Evolutionary conservation across 2,888 invertebrate species (phyloP).

Genomic region (Vanessa cardui): DNA sequence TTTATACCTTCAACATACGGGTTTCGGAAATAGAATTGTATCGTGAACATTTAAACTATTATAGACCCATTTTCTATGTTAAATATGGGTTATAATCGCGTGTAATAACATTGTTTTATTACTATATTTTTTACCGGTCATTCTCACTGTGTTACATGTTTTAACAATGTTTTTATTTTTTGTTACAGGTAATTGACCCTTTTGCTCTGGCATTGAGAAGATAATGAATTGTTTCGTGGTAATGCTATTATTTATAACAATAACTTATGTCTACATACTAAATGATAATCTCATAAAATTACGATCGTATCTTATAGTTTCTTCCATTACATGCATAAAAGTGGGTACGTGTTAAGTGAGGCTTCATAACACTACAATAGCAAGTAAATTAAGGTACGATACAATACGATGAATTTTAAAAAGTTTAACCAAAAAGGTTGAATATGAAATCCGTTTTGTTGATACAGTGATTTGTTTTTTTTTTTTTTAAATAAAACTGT

Average conservation of each 20-base stretch:
- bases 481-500: too few species aligned
- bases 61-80: slow-evolving; percentile 1
- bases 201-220: slow-evolving; percentile 47
- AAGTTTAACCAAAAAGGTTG: too few species aligned
- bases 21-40: not conserved
- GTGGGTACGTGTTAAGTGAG: too few species aligned
- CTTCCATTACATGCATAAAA: too few species aligned
- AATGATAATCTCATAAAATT: too few species aligned
- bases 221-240: slow-evolving; percentile 32
- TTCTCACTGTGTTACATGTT: slow-evolving; percentile 46
- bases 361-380: too few species aligned
- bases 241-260: slow-evolving; percentile 27
- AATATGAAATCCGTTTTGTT: too few species aligned
- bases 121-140: slow-evolving; percentile 39
- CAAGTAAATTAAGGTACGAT: too few species aligned
- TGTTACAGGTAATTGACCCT: slow-evolving; percentile 70
- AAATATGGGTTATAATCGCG: slow-evolving; percentile 18
- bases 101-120: slow-evolving; percentile 14
- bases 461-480: too few species aligned
- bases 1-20: slow-evolving; percentile 18
- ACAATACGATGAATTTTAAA: too few species aligned
- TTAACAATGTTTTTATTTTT: slow-evolving; percentile 53
- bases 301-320: too few species aligned
- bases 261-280: slow-evolving; percentile 8
- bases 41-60: not conserved